Evolutionary conservation across 2,797 vertebrate genomes (phyloP).

Genomic region (Sternotherus odoratus): DNA sequence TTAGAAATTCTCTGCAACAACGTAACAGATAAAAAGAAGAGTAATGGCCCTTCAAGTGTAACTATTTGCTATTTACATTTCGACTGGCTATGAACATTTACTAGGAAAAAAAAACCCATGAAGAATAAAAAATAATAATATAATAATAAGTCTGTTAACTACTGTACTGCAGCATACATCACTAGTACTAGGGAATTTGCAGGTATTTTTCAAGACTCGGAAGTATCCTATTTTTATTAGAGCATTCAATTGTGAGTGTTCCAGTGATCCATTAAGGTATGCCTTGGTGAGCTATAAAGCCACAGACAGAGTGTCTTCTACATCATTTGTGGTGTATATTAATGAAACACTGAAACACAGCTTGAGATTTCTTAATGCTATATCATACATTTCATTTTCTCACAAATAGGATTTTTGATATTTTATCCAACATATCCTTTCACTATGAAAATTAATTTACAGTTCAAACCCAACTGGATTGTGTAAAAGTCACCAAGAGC

Average conservation of each 20-base stretch:
- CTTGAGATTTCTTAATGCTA: not conserved
- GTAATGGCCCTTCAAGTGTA: not conserved
- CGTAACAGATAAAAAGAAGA: conserved; percentile 52
- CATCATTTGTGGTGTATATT: not conserved
- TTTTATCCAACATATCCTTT: not conserved
- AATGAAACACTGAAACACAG: not conserved
- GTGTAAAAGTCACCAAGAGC: not conserved
- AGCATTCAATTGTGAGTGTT: not conserved
- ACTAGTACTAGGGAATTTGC: not conserved
- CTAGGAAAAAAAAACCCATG: not conserved
- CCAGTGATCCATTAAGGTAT: not conserved
- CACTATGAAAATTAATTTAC: not conserved
- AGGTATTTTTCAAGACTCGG: not conserved
- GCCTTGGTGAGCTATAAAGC: not conserved
- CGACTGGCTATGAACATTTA: not conserved
- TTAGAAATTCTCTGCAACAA: conserved; percentile 62
- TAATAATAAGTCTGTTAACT: not conserved
- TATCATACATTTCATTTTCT: not conserved
- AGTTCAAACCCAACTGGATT: not conserved
- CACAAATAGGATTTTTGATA: not conserved
- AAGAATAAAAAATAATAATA: not conserved
- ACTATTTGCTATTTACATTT: conserved; percentile 32
- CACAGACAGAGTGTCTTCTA: not conserved
- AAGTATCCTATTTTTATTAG: not conserved
- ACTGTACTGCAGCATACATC: not conserved